Evolutionary conservation across 2,113 vertebrate species (phyloP), one percentile per base, ranked within the genome.

Genomic region (Pseudorhombus dupliciocellatus): DNA sequence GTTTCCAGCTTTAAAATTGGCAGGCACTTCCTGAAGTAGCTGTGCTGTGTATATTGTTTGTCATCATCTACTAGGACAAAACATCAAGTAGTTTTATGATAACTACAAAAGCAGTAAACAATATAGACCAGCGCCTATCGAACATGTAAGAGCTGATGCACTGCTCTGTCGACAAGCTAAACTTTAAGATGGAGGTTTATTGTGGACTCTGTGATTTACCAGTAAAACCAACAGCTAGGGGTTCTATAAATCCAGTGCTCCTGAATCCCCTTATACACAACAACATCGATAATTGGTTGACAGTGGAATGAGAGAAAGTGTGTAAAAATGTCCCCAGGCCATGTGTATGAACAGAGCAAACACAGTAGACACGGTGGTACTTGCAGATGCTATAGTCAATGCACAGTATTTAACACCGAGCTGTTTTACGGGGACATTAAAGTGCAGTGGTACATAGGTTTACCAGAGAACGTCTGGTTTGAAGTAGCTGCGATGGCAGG

Each of bases 361-460:
- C 37, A 61, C 58, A 73, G 68, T 26, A 77, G 66, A 78, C 59
- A 57, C 2, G 48, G 56, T 7, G 61, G 24, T 79, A 68, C 40
- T 61, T 40, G 56, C 56, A 46, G 42, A 78, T 44, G 64, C 54
- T 62, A 70, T 21, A 68, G 54, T 70, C 15, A 7, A 54, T 75
- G 87, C 66, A 75, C 51, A 80, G 57, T 66, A 79, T 56, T 28
- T 54, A 80, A 67, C 75, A 73, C 53, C 25, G 4, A 22, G 30
- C 54, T 56, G 53, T 87, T 84, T 84, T 80, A 76, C 20, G 37
- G 66, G 1, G 56, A 28, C 51, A n/a, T 21, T 74, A 56, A 83
- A 84, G 52, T 50, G 42, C 14, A 3, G 11, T 2, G 5, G 48
- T 22, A 21, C 4, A 2, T 53, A 21, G 10, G 21, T 50, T 48